These are phyloP conservation scores for Aviceda subcristata DNA, from an alignment of 2,113 vertebrate species.

Conservation along the genomic window DNA sequence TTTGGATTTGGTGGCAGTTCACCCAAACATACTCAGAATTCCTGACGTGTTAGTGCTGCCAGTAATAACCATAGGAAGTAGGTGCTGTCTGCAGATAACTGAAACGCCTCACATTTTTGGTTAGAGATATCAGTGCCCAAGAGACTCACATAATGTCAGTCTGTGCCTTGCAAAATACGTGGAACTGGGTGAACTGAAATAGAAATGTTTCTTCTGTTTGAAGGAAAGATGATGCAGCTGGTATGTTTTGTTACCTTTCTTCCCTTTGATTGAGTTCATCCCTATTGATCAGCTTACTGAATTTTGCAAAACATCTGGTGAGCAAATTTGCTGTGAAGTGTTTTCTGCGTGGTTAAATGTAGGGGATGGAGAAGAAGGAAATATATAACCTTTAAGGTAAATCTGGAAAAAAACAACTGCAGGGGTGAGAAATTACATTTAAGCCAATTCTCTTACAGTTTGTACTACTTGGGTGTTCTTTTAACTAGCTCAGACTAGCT, in stretches of 20 bases:
- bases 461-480: neutral
- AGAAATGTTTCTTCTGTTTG: neutral
- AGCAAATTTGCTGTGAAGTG: neutral
- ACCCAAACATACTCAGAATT: constrained; percentile 58
- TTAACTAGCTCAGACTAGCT: neutral
- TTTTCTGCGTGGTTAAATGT: neutral
- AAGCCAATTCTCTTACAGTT: neutral
- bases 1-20: constrained; percentile 22
- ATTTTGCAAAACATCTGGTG: neutral
- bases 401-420: neutral
- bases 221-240: neutral
- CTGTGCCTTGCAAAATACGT: neutral
- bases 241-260: neutral
- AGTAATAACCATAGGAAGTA: constrained; percentile 38
- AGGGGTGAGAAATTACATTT: neutral
- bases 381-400: neutral
- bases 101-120: constrained; percentile 34
- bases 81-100: constrained; percentile 59
- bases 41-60: constrained; percentile 53
- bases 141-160: neutral
- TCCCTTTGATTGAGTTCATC: neutral
- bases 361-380: neutral
- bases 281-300: neutral
- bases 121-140: neutral
- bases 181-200: neutral